phyloP scores from a whole-genome alignment of 2,888 invertebrate genomes.

The Malthinus flaveolus region DNA sequence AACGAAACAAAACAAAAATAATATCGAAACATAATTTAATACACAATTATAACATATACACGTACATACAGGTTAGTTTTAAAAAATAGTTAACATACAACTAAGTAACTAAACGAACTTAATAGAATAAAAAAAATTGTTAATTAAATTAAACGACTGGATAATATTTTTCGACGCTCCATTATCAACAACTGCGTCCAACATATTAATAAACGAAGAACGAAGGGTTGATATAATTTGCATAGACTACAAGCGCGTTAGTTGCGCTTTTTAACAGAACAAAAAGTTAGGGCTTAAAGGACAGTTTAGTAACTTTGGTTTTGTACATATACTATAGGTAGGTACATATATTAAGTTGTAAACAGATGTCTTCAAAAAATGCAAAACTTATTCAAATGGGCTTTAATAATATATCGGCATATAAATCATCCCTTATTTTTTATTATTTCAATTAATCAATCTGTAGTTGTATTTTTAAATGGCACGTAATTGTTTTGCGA shows the following conservation, averaged over 20 bases:
- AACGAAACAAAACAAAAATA: conserved; percentile 26
- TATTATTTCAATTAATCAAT: not conserved
- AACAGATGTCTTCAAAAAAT: conserved; percentile 38
- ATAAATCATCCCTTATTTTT: conserved; percentile 18
- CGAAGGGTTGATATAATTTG: conserved; percentile 35
- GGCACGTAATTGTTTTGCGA: conserved; percentile 34
- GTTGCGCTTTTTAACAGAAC: conserved; percentile 40
- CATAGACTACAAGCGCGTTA: conserved; percentile 35
- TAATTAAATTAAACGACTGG: conserved; percentile 14
- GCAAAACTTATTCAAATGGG: conserved; percentile 23
- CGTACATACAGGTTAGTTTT: conserved; percentile 15
- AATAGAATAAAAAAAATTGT: conserved; percentile 12
- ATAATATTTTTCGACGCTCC: conserved; percentile 16
- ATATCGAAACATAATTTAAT: conserved; percentile 36
- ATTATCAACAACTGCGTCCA: conserved; percentile 33
- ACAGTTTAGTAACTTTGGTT: conserved; percentile 13
- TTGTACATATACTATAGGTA: conserved; percentile 10
- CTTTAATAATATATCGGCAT: not conserved
- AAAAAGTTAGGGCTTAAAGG: conserved; percentile 19
- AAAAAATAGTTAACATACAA: conserved; percentile 25
- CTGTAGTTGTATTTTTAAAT: not conserved
- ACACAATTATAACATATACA: conserved; percentile 33
- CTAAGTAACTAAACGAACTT: conserved; percentile 9
- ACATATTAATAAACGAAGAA: conserved; percentile 29
- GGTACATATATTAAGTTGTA: conserved; percentile 36